phyloP scores from a whole-genome alignment of 2,888 invertebrate species.

The Anthophora plumipes region DNA sequence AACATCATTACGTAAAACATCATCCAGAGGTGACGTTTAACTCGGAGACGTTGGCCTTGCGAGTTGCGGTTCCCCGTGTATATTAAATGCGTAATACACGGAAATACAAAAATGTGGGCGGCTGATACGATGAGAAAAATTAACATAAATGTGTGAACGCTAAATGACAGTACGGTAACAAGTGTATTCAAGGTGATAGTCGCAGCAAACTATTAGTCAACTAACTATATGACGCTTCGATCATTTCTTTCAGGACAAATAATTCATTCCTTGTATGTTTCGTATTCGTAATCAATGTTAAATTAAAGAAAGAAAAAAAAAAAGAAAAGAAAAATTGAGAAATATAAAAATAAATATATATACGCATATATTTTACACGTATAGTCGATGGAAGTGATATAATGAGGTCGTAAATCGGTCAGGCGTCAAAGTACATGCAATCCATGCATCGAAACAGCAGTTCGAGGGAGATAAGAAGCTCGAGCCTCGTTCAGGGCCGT shows the following conservation, averaged over 20 bases:
- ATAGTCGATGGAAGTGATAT: no score
- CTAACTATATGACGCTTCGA: not conserved
- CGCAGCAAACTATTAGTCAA: not conserved
- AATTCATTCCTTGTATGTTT: not conserved
- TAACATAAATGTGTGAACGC: constrained; percentile 12
- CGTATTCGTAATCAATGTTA: not conserved
- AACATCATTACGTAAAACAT: constrained; percentile 47
- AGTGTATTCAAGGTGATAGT: not conserved
- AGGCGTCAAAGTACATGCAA: no score
- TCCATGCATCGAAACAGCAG: no score
- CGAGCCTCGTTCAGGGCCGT: no score
- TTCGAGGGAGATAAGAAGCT: no score
- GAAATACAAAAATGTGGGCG: constrained; percentile 19
- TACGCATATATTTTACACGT: no score
- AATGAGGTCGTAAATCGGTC: no score
- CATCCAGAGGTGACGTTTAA: constrained; percentile 17
- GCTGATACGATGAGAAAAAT: constrained; percentile 7
- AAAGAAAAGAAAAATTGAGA: no score
- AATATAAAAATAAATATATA: no score
- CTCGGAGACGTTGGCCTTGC: constrained; percentile 29
- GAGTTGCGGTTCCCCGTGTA: not conserved
- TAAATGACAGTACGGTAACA: not conserved
- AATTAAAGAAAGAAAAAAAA: not conserved
- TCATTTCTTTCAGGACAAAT: not conserved
- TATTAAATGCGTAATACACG: constrained; percentile 15